A percentile compares a stretch with the other conserved stretches of the same genome.
phyloP scores from a whole-genome alignment of 2,797 vertebrate species.

The Microctenopoma steveboyesi region DNA sequence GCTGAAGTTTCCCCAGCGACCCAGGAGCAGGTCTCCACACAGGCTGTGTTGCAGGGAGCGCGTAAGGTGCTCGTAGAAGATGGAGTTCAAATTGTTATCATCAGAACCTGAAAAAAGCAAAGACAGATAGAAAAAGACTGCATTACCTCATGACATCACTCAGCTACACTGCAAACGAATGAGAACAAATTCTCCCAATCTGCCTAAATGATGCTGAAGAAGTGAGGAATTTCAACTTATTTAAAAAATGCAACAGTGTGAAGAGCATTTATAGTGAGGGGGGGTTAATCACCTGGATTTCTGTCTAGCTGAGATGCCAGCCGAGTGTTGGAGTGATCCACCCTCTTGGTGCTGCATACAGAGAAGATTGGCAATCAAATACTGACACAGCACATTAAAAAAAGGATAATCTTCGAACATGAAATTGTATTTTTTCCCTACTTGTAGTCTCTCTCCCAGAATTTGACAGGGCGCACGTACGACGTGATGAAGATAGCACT shows the following conservation, averaged over 20 bases:
- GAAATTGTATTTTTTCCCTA: slow-evolving; percentile 64
- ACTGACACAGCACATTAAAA: neutral
- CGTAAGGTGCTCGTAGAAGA: slow-evolving; percentile 98
- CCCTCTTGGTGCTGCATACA: slow-evolving; percentile 90
- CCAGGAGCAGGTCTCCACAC: slow-evolving; percentile 94
- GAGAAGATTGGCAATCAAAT: neutral
- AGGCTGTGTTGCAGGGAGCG: slow-evolving; percentile 97
- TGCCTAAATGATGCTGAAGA: neutral
- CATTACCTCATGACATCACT: no score
- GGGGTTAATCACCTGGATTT: slow-evolving; percentile 89
- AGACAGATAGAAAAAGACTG: neutral
- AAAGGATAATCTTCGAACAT: neutral
- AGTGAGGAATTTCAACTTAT: neutral
- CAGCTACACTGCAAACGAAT: neutral
- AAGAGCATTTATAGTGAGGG: neutral
- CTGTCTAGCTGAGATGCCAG: slow-evolving; percentile 97
- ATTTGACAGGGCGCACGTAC: slow-evolving; percentile 96
- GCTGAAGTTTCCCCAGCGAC: slow-evolving; percentile 96
- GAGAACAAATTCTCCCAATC: neutral
- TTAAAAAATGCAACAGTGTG: neutral
- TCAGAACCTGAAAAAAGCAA: slow-evolving; percentile 87
- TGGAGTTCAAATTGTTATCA: slow-evolving; percentile 98
- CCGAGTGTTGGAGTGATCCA: slow-evolving; percentile 98
- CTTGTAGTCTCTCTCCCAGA: slow-evolving; percentile 99
- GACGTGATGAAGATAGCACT: slow-evolving; percentile 99